phyloP scores from a whole-genome alignment of 2,797 vertebrate species.

The Balearica regulorum region DNA sequence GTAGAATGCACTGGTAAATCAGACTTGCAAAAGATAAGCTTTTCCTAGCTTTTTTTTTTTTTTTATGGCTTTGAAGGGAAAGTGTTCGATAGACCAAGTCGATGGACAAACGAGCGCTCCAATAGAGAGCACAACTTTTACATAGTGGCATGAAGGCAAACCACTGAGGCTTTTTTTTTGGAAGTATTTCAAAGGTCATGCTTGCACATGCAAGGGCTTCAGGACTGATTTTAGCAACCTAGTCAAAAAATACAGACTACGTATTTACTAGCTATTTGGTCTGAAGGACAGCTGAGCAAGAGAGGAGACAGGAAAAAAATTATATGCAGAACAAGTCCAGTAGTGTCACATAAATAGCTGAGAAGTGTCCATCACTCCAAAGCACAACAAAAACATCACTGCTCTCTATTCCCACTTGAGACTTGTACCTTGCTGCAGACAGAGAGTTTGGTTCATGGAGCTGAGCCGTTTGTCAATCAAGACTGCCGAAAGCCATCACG shows the following conservation, averaged over 20 bases:
- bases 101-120: neutral
- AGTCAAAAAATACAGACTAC: neutral
- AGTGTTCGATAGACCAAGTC: fast-evolving
- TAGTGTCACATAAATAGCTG: neutral
- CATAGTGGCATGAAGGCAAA: neutral
- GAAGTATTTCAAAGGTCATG: neutral
- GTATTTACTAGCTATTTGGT: neutral
- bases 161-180: too few species aligned
- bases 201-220: neutral
- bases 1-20: neutral
- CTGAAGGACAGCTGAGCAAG: neutral
- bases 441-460: neutral
- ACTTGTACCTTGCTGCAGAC: neutral
- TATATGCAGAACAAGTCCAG: neutral
- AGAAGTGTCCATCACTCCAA: neutral
- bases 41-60: neutral
- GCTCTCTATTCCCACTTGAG: neutral
- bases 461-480: neutral
- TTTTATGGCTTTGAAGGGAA: neutral
- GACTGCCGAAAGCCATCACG: neutral
- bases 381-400: neutral
- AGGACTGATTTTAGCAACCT: neutral
- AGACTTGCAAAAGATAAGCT: neutral
- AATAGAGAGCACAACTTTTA: neutral
- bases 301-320: neutral